Evolutionary conservation across 2,888 invertebrate genomes (phyloP).

Genomic region (Choristoneura rosaceana): DNA sequence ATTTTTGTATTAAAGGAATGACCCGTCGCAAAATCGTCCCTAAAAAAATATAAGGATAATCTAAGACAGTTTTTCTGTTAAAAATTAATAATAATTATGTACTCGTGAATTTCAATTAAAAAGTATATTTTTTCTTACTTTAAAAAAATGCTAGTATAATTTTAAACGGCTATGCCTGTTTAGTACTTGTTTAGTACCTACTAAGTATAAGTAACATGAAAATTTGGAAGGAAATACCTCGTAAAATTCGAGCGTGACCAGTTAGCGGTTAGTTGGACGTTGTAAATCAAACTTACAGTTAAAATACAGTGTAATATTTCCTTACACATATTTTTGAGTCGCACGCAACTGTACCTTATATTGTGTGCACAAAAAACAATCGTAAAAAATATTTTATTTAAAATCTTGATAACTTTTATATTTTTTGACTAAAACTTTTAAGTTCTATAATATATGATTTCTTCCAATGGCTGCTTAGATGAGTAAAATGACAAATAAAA

Average conservation of each 20-base stretch:
- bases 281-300: constrained; percentile 22
- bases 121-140: neutral
- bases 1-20: no score
- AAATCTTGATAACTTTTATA: neutral
- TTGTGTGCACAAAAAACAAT: constrained; percentile 12
- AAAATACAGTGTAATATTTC: constrained; percentile 3
- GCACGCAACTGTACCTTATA: constrained; percentile 17
- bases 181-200: no score
- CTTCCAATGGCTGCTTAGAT: no score
- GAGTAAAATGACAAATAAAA: no score
- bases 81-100: no score
- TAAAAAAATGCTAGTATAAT: neutral
- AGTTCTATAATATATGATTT: no score
- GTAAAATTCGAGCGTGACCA: constrained; percentile 18
- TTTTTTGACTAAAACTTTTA: no score
- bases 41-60: no score
- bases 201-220: neutral
- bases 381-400: neutral
- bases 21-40: no score
- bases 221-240: constrained; percentile 13
- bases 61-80: no score
- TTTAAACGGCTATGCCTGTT: no score
- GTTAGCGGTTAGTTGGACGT: neutral
- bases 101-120: no score
- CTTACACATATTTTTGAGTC: constrained; percentile 11